phyloP scores from a whole-genome alignment of 2,113 vertebrate species.

The Silurus glanis region DNA sequence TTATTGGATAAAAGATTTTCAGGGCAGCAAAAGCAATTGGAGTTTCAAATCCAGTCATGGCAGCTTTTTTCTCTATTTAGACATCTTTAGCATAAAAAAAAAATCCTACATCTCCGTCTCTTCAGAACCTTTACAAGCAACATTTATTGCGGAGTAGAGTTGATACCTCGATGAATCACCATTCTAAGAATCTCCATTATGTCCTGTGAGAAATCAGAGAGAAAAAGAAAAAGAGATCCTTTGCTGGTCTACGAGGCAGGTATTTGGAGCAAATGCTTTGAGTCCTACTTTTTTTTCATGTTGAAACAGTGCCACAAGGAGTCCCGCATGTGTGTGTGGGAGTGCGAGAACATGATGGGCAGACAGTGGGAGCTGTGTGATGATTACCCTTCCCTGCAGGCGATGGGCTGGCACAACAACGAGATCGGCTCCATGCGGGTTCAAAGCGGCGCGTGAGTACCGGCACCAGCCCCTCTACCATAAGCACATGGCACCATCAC shows the following conservation, averaged over 20 bases:
- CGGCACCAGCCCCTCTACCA: background rate
- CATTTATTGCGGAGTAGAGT: too few relatives aligned
- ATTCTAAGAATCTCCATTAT: background rate
- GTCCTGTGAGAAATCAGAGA: background rate
- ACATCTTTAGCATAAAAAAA: background rate
- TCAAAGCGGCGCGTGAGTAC: slow-evolving; percentile 88
- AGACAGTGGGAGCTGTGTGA: slow-evolving; percentile 88
- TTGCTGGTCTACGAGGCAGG: background rate
- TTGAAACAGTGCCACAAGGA: slow-evolving; percentile 87
- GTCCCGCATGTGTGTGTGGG: slow-evolving; percentile 87
- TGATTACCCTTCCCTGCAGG: slow-evolving; percentile 95
- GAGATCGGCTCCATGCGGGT: slow-evolving; percentile 94
- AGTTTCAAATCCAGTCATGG: background rate
- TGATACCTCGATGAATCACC: background rate
- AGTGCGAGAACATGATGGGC: slow-evolving; percentile 91
- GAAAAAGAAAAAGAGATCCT: background rate
- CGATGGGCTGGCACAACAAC: slow-evolving; percentile 94
- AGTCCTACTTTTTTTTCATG: background rate
- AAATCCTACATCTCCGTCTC: background rate
- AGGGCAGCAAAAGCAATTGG: background rate
- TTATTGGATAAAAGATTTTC: background rate
- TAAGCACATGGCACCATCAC: background rate
- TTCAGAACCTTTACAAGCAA: background rate
- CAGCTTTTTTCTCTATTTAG: background rate
- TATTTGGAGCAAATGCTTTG: background rate